Evolutionary conservation across 1,140 invertebrate species (phyloP).

Genomic region (Bombyx mandarina): DNA sequence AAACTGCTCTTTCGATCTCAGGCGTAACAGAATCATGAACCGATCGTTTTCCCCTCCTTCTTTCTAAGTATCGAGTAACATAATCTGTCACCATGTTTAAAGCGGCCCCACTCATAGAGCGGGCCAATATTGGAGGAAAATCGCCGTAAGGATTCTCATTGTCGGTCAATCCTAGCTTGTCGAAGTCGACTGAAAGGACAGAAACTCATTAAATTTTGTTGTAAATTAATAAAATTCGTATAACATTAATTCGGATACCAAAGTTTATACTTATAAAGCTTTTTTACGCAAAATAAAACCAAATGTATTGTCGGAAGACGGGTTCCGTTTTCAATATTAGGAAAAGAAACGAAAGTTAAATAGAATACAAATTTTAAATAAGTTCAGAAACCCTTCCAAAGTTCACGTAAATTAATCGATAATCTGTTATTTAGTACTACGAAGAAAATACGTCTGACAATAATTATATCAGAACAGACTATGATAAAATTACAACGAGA

Average conservation of each 20-base stretch:
- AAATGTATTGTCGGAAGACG: no score
- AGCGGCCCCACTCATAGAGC: slow-evolving; percentile 79
- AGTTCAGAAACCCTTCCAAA: no score
- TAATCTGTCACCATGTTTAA: slow-evolving; percentile 79
- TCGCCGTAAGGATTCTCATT: slow-evolving; percentile 88
- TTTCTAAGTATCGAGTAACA: slow-evolving; percentile 78
- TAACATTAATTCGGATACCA: neutral
- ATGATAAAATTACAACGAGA: no score
- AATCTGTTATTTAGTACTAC: no score
- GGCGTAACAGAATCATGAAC: slow-evolving; percentile 37
- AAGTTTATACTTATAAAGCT: neutral
- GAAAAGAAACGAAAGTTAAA: no score
- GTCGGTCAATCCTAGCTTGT: slow-evolving; percentile 85
- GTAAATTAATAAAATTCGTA: neutral
- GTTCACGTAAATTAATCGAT: no score
- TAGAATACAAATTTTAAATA: no score
- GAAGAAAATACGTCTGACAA: no score
- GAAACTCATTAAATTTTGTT: slow-evolving; percentile 1
- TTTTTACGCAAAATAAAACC: no score
- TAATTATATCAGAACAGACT: no score
- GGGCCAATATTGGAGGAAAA: slow-evolving; percentile 79
- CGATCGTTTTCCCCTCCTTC: slow-evolving; percentile 75
- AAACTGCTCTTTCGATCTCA: slow-evolving; percentile 45
- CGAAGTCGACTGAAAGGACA: slow-evolving; percentile 80
- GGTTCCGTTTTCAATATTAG: no score